Base-by-base conservation (phyloP, 2,797 vertebrate species). In the Poecilia picta region DNA sequence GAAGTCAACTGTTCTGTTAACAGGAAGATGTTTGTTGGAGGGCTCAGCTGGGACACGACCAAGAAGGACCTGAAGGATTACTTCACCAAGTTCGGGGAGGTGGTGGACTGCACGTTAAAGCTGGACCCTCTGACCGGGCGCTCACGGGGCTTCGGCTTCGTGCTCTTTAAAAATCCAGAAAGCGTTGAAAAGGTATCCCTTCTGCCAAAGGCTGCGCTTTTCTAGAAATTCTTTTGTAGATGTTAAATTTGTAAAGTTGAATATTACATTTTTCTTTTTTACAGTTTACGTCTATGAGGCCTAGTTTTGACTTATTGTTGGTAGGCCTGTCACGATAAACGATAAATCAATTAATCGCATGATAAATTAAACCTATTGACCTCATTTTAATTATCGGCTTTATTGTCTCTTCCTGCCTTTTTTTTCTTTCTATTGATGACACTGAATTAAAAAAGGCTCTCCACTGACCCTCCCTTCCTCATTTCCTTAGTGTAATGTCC, bases 51-150 rank as follows among this genome's bases (percentile, higher is more conserved):
- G 98, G 98, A 99, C 94, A 99, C 98, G 39, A 99, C 97, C 86
- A 99, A 99, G 95, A 99, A 99, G 90, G 98, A 99, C 85, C 96
- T 99, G 77, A 99, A 98, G 93, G 98, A 99, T 92, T 99, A 99
- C 92, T 99, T 99, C 86, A 96, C 97, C 76, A 99, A 97, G 89
- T 99, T 98, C 77, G 98, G 98, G 73, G 98, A 99, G 91, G 98
- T 99, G 8, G 96, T 97, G 0, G 98, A 99, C 91, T 99, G 98
- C 93, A 99, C 98, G 36, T 96, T 99, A 92, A 99, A 99, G 86
- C 98, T 99, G 96, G 98, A 99, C 92, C 97, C 98, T 1, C 97
- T 98, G 93, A 99, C 98, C 8, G 98, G 98, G 43, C 95, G 98
- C 78, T 99, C 98, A 78, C 96, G 98, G 91, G 98, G 98, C 1